A percentile compares a stretch with the other conserved stretches of the same genome.
Evolutionary conservation across 2,888 invertebrate species (phyloP).

Genomic region (Xanthia togata): DNA sequence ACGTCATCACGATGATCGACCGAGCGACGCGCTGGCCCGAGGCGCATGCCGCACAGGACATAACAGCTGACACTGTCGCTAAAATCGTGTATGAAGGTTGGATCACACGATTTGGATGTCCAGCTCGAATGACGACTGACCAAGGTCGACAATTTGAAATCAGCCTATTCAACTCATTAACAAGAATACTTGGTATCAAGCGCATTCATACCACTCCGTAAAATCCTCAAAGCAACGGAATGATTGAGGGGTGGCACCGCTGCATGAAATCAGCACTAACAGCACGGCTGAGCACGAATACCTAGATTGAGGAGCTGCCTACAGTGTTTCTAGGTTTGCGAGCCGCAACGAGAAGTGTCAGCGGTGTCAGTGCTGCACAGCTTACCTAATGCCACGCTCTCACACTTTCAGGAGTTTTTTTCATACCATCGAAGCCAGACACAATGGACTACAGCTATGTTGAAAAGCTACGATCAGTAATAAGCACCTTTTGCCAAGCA

Average conservation of each 20-base stretch:
- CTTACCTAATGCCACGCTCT: conserved; percentile 17
- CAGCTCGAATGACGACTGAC: conserved; percentile 24
- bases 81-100: conserved; percentile 15
- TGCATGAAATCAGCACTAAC: conserved; percentile 21
- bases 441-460: not conserved
- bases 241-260: conserved; percentile 39
- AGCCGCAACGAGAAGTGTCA: conserved; percentile 24
- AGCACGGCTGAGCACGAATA: not conserved
- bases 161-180: not conserved
- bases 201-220: conserved; percentile 24
- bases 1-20: conserved; percentile 29
- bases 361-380: conserved; percentile 36
- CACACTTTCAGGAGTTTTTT: not conserved
- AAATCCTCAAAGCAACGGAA: conserved; percentile 30
- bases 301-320: conserved; percentile 37
- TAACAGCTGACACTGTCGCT: conserved; percentile 16
- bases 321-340: conserved; percentile 45
- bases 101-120: conserved; percentile 32
- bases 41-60: conserved; percentile 1
- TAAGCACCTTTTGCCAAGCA: not conserved
- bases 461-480: not conserved
- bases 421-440: not conserved
- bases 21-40: conserved; percentile 34
- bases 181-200: conserved; percentile 11
- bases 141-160: conserved; percentile 39